Evolutionary conservation across 2,888 invertebrate species (phyloP).

Genomic region (Habrosyne pyritoides): DNA sequence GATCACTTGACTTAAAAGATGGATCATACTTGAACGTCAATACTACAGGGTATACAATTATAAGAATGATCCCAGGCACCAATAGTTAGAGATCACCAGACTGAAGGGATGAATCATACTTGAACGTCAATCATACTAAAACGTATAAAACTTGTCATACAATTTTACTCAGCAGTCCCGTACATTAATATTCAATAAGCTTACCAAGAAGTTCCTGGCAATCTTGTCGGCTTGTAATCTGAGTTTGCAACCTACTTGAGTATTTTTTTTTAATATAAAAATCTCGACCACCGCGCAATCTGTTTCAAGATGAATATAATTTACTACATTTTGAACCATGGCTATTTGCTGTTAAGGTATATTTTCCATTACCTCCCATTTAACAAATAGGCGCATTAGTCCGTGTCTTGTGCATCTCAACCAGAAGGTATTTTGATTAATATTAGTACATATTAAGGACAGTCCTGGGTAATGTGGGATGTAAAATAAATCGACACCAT

Average conservation of each 20-base stretch:
- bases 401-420: not conserved
- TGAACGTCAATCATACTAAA: too few species aligned
- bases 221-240: not conserved
- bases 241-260: not conserved
- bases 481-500: constrained; percentile 34
- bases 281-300: not conserved
- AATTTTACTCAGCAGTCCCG: not conserved
- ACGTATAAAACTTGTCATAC: not conserved
- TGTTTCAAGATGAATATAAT: too few species aligned
- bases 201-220: not conserved
- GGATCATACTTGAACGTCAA: too few species aligned
- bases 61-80: too few species aligned
- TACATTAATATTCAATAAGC: not conserved
- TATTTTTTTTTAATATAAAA: not conserved
- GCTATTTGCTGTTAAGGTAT: too few species aligned
- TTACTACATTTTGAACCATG: too few species aligned
- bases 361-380: too few species aligned
- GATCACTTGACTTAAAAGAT: too few species aligned
- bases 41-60: too few species aligned
- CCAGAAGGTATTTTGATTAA: not conserved
- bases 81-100: too few species aligned
- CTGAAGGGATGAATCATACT: too few species aligned
- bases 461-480: constrained; percentile 14
- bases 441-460: constrained; percentile 1
- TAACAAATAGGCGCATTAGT: too few species aligned